These are phyloP conservation scores for Chromis chromis DNA, from an alignment of 2,797 vertebrate genomes.

Conservation along the genomic window DNA sequence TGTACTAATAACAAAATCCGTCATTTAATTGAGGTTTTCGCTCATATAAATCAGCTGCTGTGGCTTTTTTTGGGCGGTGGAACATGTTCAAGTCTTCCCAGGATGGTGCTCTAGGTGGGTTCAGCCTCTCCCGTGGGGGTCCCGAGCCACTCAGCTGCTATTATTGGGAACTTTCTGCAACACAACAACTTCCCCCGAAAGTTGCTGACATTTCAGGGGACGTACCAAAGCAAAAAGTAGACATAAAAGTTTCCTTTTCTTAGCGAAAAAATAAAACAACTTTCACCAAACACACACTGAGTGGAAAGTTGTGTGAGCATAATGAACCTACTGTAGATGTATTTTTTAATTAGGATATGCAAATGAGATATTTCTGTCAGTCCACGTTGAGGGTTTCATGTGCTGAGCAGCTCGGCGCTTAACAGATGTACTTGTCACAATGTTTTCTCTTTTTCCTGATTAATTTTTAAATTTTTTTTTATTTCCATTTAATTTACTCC, in stretches of 20 bases:
- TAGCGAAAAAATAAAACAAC: neutral
- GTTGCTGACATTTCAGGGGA: conserved; percentile 46
- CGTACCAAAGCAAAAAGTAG: neutral
- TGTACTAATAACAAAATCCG: neutral
- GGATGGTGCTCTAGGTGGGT: neutral
- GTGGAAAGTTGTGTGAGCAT: conserved; percentile 12
- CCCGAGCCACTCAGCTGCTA: conserved; percentile 44
- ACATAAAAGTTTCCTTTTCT: neutral
- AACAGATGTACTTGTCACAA: conserved; percentile 45
- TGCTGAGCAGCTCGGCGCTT: conserved; percentile 16
- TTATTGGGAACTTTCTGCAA: conserved; percentile 49
- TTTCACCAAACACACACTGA: conserved; percentile 1
- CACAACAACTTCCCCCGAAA: conserved; percentile 19
- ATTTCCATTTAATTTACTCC: conserved; percentile 27
- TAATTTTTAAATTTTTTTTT: conserved; percentile 16
- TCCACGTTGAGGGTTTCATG: conserved; percentile 14
- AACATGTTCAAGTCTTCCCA: neutral
- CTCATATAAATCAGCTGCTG: neutral
- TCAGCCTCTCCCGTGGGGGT: conserved; percentile 11
- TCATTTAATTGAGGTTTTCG: conserved; percentile 4
- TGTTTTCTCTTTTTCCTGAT: conserved; percentile 3
- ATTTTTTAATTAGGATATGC: conserved; percentile 54
- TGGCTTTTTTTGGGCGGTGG: neutral
- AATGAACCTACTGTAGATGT: conserved; percentile 26
- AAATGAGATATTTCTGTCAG: conserved; percentile 37